These are phyloP conservation scores for Scaptomyza reducta DNA, from an alignment of 2,888 invertebrate species.

Conservation along the genomic window DNA sequence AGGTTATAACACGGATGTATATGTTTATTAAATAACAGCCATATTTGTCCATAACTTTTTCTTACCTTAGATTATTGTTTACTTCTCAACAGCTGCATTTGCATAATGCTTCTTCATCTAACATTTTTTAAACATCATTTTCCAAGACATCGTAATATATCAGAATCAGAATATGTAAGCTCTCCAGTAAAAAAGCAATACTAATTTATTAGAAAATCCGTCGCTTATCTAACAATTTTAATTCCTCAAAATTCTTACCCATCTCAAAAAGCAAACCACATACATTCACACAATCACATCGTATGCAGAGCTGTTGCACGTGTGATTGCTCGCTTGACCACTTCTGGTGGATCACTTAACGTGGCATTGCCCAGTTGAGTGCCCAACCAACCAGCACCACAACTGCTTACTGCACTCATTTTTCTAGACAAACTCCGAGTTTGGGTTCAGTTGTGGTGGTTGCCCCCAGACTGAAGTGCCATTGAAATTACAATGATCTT, in stretches of 20 bases:
- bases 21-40: not conserved
- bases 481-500: conserved; percentile 79
- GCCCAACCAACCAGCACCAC: conserved; percentile 25
- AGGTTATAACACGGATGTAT: conserved; percentile 3
- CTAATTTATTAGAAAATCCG: not conserved
- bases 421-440: conserved; percentile 49
- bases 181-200: too few species aligned
- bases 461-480: conserved; percentile 68
- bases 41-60: not conserved
- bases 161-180: too few species aligned
- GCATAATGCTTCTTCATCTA: too few species aligned
- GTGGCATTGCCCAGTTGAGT: conserved; percentile 72
- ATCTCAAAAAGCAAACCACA: conserved; percentile 23
- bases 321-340: conserved; percentile 45
- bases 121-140: too few species aligned
- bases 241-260: conserved; percentile 19
- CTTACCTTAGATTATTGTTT: not conserved
- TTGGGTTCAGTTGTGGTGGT: conserved; percentile 47
- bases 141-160: too few species aligned
- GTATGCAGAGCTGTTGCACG: conserved; percentile 22
- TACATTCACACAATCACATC: not conserved
- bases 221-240: conserved; percentile 16
- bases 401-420: conserved; percentile 53
- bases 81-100: not conserved
- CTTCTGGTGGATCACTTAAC: conserved; percentile 57